phyloP scores from a whole-genome alignment of 1,140 invertebrate species.

The Apis cerana region DNA sequence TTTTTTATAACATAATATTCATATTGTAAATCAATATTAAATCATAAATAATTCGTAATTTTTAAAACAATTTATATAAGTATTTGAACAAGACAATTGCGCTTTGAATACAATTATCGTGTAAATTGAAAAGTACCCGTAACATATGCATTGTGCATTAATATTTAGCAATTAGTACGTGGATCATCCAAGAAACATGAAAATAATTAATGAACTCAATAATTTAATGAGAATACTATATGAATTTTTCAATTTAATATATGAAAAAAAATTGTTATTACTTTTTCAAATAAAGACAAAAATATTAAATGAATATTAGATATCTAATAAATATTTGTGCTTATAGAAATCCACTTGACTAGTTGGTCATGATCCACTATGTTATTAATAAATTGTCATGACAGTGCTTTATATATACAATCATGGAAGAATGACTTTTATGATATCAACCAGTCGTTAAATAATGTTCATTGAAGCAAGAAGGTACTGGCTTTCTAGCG shows the following conservation, averaged over 20 bases:
- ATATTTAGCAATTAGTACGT: constrained; percentile 51
- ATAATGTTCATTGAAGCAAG: constrained; percentile 53
- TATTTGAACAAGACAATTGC: neutral
- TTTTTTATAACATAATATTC: neutral
- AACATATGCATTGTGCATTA: constrained; percentile 56
- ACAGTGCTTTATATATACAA: constrained; percentile 77
- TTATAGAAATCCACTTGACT: constrained; percentile 77
- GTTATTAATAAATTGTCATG: constrained; percentile 75
- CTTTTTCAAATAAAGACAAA: constrained; percentile 45
- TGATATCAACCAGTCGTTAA: constrained; percentile 61
- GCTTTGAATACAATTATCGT: constrained; percentile 35
- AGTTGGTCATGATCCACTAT: constrained; percentile 76
- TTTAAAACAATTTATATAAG: neutral
- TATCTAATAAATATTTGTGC: constrained; percentile 76
- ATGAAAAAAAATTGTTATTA: constrained; percentile 41
- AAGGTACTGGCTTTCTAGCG: constrained; percentile 67
- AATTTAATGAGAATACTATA: constrained; percentile 29
- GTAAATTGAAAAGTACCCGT: constrained; percentile 25
- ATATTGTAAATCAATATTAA: constrained; percentile 1
- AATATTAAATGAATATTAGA: constrained; percentile 62
- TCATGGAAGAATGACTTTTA: constrained; percentile 70
- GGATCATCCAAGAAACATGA: constrained; percentile 53
- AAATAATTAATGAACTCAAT: constrained; percentile 22
- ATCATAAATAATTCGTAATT: neutral
- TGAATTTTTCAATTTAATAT: constrained; percentile 19